These are phyloP conservation scores for Conchocele bisecta DNA, from an alignment of 2,888 invertebrate species.

Conservation along the genomic window DNA sequence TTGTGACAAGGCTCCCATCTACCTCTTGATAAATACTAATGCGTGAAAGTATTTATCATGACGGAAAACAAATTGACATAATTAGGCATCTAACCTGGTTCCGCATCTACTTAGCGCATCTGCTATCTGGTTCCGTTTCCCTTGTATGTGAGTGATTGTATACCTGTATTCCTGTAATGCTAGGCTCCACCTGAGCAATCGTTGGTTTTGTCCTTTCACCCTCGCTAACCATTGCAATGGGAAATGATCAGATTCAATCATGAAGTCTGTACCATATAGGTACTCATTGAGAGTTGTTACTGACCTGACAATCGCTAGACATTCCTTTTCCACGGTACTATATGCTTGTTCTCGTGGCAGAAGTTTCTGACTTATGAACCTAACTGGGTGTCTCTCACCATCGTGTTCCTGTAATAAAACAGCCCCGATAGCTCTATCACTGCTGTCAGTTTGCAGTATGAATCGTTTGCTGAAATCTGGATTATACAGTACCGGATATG, in stretches of 20 bases:
- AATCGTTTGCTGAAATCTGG: neutral
- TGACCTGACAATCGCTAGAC: neutral
- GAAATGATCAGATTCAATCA: constrained; percentile 3
- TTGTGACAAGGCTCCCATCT: no score
- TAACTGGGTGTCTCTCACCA: neutral
- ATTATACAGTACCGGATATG: neutral
- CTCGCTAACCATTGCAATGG: constrained; percentile 4
- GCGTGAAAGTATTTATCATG: no score
- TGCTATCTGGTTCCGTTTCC: neutral
- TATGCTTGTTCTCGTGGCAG: neutral
- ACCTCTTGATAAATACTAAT: no score
- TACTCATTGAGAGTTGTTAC: neutral
- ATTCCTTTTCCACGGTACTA: neutral
- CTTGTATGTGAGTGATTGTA: neutral
- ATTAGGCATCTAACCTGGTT: no score
- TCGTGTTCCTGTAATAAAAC: neutral
- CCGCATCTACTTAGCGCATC: no score
- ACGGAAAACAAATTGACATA: no score
- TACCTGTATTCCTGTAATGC: neutral
- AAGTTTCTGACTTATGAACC: constrained; percentile 1
- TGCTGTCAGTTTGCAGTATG: neutral
- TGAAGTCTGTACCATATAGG: neutral
- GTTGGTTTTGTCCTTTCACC: neutral
- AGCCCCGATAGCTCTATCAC: neutral
- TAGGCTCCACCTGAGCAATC: constrained; percentile 4